A percentile compares a stretch with the other conserved stretches of the same genome.
These are phyloP conservation scores for Aphrophora alni DNA, from an alignment of 2,888 invertebrate genomes.

Conservation along the genomic window DNA sequence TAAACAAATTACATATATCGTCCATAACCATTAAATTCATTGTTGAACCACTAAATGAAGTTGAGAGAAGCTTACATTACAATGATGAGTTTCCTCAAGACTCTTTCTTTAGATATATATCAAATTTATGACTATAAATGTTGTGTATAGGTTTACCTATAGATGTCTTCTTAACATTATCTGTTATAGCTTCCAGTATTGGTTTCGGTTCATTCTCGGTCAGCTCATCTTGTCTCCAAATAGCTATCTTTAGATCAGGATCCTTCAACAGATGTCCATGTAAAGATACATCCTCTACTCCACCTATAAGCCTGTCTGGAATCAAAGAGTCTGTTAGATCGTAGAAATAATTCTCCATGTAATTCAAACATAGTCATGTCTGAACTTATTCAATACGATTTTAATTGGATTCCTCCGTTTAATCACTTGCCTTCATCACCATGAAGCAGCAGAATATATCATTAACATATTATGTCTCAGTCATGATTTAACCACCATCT, in stretches of 20 bases:
- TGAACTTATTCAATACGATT: background rate
- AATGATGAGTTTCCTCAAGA: background rate
- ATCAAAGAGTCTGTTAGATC: constrained; percentile 6
- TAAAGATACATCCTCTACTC: background rate
- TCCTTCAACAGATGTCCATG: background rate
- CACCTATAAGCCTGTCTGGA: background rate
- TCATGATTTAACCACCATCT: too few species aligned
- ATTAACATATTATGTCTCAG: background rate
- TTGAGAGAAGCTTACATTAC: background rate
- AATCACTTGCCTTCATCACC: background rate
- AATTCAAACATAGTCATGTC: background rate
- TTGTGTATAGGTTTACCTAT: background rate
- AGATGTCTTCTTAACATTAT: background rate
- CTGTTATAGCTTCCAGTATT: background rate
- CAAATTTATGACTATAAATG: background rate
- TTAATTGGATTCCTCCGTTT: background rate
- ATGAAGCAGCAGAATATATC: background rate
- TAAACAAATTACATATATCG: background rate
- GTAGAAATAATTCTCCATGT: background rate
- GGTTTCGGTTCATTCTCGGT: background rate
- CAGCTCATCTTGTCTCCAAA: background rate
- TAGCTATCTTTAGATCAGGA: background rate
- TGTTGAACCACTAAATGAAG: background rate
- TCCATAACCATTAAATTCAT: background rate
- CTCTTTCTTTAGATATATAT: background rate